These are phyloP conservation scores for Invenusta paracnida DNA, from an alignment of 2,888 invertebrate species.

Conservation along the genomic window DNA sequence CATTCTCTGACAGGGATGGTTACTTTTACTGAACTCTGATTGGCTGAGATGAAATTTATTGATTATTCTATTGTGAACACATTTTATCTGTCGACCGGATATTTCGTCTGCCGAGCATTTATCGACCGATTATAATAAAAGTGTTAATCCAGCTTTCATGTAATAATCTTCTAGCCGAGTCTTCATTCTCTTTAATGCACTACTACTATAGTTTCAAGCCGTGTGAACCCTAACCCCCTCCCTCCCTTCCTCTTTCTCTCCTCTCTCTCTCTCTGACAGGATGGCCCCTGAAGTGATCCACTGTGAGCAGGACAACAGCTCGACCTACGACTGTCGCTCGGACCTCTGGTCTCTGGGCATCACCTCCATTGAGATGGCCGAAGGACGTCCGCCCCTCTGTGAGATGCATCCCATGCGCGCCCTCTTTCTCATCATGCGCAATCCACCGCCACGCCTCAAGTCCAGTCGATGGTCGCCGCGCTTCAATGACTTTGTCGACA, in stretches of 20 bases:
- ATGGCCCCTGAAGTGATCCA: slow-evolving; percentile 99
- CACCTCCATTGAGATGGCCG: slow-evolving; percentile 98
- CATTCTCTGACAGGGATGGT: too few species aligned
- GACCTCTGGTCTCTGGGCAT: slow-evolving; percentile 73
- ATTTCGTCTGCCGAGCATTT: too few species aligned
- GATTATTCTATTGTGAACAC: too few species aligned
- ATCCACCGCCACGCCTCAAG: slow-evolving; percentile 92
- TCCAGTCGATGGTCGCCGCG: slow-evolving; percentile 65
- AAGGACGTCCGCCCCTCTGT: slow-evolving; percentile 93
- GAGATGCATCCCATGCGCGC: slow-evolving; percentile 99
- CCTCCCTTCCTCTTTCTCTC: background rate
- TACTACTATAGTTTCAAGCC: too few species aligned
- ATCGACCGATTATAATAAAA: too few species aligned
- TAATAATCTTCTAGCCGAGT: too few species aligned
- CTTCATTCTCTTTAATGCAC: too few species aligned
- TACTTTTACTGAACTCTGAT: too few species aligned
- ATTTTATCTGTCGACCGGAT: too few species aligned
- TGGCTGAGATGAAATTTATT: too few species aligned
- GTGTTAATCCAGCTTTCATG: too few species aligned
- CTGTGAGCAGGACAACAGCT: slow-evolving; percentile 98
- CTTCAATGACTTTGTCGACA: slow-evolving; percentile 95
- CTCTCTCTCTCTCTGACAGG: slow-evolving; percentile 49
- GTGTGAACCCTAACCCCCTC: background rate
- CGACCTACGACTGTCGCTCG: slow-evolving; percentile 88
- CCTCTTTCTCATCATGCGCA: slow-evolving; percentile 92